Base-by-base conservation (phyloP, 1,140 invertebrate species). In the Drosophila sechellia region DNA sequence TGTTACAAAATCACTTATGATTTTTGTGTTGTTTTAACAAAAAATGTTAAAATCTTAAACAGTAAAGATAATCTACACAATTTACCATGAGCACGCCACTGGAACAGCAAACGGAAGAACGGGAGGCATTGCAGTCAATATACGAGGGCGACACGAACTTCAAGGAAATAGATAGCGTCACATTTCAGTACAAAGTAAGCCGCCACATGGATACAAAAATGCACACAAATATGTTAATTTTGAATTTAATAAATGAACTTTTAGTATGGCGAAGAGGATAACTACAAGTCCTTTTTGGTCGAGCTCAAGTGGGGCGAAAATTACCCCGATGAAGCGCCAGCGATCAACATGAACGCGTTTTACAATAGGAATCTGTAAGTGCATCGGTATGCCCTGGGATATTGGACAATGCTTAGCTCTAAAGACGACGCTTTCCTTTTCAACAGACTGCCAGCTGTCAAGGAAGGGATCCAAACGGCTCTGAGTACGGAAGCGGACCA, bases 351-450 rank as follows among this genome's bases (percentile, higher is more conserved):
- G 93, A 96, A 98, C 87, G 95, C 96, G 31, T 99, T 99, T 93
- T 99, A 98, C 90, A 99, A 99, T 93, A 96, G 97, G 90, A 96
- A 97, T 92, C 93, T 98, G 97, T 98, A 94, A 95, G 96, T 95
- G 85, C 13, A 27, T 48, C 64, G 50, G 1, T 1, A 27, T 2
- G 39, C 27, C 15, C 13, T 4, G 2, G 13, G 2, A 37, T 46
- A 13, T 13, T 13, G 12, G 4, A 39, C 12, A 4, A 37, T 12
- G 37, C 0, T 13, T 39, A 39, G 37, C 13, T 39, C 12, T 39
- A 39, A 39, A 39, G 31, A 31, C 31, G 8, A 8, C 0, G 8
- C 31, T 31, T 52, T 81, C 81, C 60, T 92, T 93, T 4, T 4
- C 2, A 5, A 72, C 83, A 97, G 97, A 92, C 90, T 96, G 52